A percentile compares a stretch with the other conserved stretches of the same genome.
Evolutionary conservation across 2,797 vertebrate genomes (phyloP).

Genomic region (Acrossocheilus fasciatus): DNA sequence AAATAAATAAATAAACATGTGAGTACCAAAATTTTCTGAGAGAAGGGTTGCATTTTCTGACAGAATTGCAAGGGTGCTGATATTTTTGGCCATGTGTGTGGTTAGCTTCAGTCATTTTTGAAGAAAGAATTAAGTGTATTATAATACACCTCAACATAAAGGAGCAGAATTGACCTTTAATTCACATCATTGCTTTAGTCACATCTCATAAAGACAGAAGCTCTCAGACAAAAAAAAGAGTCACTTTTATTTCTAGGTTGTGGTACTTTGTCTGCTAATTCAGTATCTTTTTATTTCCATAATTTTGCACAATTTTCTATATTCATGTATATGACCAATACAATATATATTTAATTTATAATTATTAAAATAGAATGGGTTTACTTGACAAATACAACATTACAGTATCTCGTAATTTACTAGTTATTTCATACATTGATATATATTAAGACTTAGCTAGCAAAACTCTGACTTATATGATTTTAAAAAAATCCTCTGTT

Average conservation of each 20-base stretch:
- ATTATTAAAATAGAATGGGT: not conserved
- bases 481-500: not conserved
- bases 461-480: not conserved
- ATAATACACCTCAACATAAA: not conserved
- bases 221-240: not conserved
- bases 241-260: conserved; percentile 2
- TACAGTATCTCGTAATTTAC: not conserved
- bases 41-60: too few species aligned
- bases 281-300: not conserved
- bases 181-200: not conserved
- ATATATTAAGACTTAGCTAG: conserved; percentile 34
- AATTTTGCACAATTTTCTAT: not conserved
- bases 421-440: not conserved
- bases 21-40: too few species aligned
- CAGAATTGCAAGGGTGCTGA: too few species aligned
- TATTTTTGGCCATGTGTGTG: too few species aligned
- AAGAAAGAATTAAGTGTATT: not conserved
- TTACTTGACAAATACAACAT: conserved; percentile 12
- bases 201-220: not conserved
- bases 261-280: not conserved
- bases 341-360: not conserved
- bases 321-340: conserved; percentile 20
- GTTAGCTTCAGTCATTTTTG: not conserved
- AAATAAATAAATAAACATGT: too few species aligned
- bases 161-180: not conserved